A percentile compares a stretch with the other conserved stretches of the same genome.
Conservation (phyloP, 2,888 invertebrate species). For the Catotricha subobsoleta region DNA sequence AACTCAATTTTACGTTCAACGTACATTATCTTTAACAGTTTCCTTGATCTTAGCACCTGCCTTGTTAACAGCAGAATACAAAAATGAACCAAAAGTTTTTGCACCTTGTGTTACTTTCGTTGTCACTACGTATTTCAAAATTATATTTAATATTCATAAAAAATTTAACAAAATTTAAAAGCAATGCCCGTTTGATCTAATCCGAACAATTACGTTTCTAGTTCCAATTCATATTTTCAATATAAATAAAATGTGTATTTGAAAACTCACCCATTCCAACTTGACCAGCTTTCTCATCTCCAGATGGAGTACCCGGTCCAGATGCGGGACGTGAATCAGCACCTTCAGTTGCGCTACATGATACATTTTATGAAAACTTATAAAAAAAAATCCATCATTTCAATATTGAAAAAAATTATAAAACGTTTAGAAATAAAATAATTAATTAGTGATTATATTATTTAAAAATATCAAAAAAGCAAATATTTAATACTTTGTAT, state of each 20-base stretch:
- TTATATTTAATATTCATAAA: slow-evolving; percentile 11
- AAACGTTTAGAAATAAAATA: no score
- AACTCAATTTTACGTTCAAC: slow-evolving; percentile 23
- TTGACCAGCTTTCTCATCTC: slow-evolving; percentile 62
- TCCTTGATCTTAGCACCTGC: slow-evolving; percentile 93
- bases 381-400: slow-evolving; percentile 1
- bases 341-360: slow-evolving; percentile 69
- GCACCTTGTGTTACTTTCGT: slow-evolving; percentile 79
- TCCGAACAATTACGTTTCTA: no score
- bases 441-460: no score
- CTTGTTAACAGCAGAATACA: slow-evolving; percentile 90
- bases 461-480: no score
- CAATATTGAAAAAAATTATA: background rate
- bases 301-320: slow-evolving; percentile 56
- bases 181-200: no score
- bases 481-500: no score
- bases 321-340: slow-evolving; percentile 76
- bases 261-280: slow-evolving; percentile 49
- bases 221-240: background rate
- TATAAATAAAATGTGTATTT: slow-evolving; percentile 7
- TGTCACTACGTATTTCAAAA: slow-evolving; percentile 39
- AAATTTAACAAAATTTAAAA: slow-evolving; percentile 19
- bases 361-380: slow-evolving; percentile 1
- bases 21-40: slow-evolving; percentile 89
- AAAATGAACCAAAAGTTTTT: slow-evolving; percentile 78